Evolutionary conservation across 2,888 invertebrate species (phyloP).

Genomic region (Petrolisthes cinctipes): DNA sequence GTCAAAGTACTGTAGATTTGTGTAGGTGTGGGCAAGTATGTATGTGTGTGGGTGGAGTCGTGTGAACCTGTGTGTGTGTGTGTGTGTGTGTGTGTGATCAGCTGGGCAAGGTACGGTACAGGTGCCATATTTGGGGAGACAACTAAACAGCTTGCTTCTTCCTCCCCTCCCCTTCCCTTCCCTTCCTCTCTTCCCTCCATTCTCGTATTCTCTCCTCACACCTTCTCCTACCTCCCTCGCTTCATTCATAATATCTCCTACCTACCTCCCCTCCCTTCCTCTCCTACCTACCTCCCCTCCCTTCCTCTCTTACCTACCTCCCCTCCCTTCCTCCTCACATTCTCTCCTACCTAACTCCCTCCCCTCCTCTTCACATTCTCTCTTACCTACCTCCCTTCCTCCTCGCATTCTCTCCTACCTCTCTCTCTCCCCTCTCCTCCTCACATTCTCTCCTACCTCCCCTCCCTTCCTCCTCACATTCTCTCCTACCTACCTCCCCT

Average conservation of each 20-base stretch:
- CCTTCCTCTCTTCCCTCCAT: background rate
- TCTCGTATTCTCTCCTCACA: background rate
- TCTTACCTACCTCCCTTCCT: background rate
- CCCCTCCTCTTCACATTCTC: background rate
- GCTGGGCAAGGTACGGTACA: background rate
- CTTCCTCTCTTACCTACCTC: too few species aligned
- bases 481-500: background rate
- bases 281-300: background rate
- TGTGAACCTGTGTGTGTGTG: background rate
- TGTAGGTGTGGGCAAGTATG: background rate
- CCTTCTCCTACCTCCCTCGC: background rate
- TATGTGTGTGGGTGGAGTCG: background rate
- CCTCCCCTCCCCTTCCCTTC: background rate
- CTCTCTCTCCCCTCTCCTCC: background rate
- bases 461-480: background rate
- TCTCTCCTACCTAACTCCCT: background rate
- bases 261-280: background rate
- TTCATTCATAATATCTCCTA: background rate
- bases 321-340: background rate
- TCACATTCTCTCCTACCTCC: background rate
- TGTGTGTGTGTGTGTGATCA: background rate
- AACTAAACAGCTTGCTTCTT: background rate
- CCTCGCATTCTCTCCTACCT: background rate
- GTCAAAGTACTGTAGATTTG: background rate
- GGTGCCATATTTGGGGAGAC: conserved; percentile 9